phyloP scores from a whole-genome alignment of 2,888 invertebrate species.

The Orthosia incerta region DNA sequence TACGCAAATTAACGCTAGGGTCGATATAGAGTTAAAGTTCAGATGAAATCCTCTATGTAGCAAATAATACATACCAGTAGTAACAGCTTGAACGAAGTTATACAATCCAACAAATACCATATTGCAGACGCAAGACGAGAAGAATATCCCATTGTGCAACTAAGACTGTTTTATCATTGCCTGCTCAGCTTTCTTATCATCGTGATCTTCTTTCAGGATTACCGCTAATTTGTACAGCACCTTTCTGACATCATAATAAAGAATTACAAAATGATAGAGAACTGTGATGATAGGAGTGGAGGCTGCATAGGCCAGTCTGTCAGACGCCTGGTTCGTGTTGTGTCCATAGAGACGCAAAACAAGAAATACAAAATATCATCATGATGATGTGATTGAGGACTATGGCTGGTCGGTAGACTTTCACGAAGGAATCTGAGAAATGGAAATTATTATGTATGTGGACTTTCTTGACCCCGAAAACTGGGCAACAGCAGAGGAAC shows the following conservation, averaged over 20 bases:
- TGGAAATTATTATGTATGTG: too few relatives aligned
- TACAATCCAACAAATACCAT: constrained; percentile 38
- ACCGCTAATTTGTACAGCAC: constrained; percentile 34
- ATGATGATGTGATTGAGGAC: constrained; percentile 33
- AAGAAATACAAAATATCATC: constrained; percentile 33
- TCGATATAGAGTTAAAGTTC: too few relatives aligned
- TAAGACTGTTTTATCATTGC: constrained; percentile 43
- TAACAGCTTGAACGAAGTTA: constrained; percentile 25
- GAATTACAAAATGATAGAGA: constrained; percentile 41
- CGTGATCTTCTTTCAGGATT: constrained; percentile 32
- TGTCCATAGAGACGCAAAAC: constrained; percentile 45
- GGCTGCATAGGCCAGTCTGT: constrained; percentile 35
- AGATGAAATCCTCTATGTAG: too few relatives aligned
- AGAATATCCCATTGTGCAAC: constrained; percentile 43
- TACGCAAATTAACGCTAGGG: too few relatives aligned
- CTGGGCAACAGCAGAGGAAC: constrained; percentile 51
- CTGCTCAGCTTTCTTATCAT: constrained; percentile 39
- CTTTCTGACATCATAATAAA: constrained; percentile 34
- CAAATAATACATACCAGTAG: constrained; percentile 13
- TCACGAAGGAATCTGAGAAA: constrained; percentile 31
- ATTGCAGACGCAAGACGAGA: constrained; percentile 40
- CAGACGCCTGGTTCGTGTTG: constrained; percentile 39
- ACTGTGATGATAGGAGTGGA: constrained; percentile 38
- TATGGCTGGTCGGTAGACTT: constrained; percentile 30
- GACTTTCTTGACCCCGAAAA: constrained; percentile 42